A percentile compares a stretch with the other conserved stretches of the same genome.
phyloP scores from a whole-genome alignment of 2,888 invertebrate genomes.

The Ceramica pisi region DNA sequence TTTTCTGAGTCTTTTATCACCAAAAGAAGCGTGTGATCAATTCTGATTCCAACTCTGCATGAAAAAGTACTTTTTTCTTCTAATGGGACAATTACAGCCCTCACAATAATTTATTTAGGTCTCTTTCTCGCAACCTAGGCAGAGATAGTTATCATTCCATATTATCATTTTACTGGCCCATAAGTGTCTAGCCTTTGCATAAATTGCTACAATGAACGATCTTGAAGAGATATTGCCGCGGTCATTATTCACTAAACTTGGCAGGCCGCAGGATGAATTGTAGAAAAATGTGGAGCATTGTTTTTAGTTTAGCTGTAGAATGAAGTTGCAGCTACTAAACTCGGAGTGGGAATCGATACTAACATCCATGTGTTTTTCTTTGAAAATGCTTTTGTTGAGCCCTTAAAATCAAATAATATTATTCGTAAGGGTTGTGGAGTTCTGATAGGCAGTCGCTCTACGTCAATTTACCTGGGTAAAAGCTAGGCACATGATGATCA shows the following conservation, averaged over 20 bases:
- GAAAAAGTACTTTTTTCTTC: neutral
- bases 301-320: slow-evolving; percentile 36
- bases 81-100: neutral
- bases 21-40: neutral
- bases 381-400: no score
- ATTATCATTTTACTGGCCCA: slow-evolving; percentile 54
- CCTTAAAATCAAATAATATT: no score
- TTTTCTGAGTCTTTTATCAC: neutral
- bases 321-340: slow-evolving; percentile 28
- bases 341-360: neutral
- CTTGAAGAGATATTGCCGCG: slow-evolving; percentile 46
- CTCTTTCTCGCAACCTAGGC: slow-evolving; percentile 20
- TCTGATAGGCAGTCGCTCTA: no score
- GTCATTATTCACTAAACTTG: slow-evolving; percentile 54
- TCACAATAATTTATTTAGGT: slow-evolving; percentile 17
- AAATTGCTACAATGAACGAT: slow-evolving; percentile 52
- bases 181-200: slow-evolving; percentile 51
- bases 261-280: slow-evolving; percentile 44
- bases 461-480: no score
- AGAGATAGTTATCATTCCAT: slow-evolving; percentile 40
- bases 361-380: no score
- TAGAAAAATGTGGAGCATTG: slow-evolving; percentile 49
- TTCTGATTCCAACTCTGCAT: neutral
- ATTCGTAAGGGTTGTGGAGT: no score
- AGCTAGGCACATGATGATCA: no score